Conservation (phyloP, 2,113 vertebrate species). For the Alces alces region DNA sequence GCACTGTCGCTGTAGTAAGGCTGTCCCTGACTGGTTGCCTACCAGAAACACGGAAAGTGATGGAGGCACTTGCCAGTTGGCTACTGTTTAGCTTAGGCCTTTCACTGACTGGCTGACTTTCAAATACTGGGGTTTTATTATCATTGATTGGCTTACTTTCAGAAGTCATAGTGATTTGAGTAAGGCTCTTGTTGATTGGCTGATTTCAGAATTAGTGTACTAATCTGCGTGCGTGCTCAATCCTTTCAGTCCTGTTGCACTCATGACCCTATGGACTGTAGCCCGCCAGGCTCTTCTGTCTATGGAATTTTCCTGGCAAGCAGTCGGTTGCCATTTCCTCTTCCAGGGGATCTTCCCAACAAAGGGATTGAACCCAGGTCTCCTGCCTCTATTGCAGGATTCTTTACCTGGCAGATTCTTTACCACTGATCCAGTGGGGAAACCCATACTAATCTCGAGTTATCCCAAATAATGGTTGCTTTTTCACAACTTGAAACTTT, state of each 20-base stretch:
- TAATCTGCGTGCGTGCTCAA: background rate
- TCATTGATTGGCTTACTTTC: background rate
- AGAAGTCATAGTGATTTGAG: background rate
- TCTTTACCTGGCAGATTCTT: background rate
- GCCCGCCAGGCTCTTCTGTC: background rate
- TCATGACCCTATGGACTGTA: background rate
- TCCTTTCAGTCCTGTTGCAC: background rate
- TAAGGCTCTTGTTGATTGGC: background rate
- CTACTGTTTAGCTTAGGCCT: background rate
- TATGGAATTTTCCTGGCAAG: background rate
- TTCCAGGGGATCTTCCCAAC: background rate
- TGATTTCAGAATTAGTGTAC: background rate
- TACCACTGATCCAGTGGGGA: background rate
- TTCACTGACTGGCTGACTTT: background rate
- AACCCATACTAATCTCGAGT: background rate
- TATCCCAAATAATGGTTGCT: background rate
- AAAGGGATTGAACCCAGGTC: background rate
- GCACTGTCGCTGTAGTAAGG: background rate
- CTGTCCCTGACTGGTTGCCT: background rate
- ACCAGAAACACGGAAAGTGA: background rate
- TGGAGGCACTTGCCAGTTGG: background rate
- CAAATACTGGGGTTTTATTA: background rate
- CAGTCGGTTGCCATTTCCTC: background rate
- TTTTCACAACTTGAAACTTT: background rate
- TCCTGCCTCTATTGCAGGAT: background rate